Base-by-base conservation (phyloP, 2,797 vertebrate genomes). In the Urosaurus nigricauda region DNA sequence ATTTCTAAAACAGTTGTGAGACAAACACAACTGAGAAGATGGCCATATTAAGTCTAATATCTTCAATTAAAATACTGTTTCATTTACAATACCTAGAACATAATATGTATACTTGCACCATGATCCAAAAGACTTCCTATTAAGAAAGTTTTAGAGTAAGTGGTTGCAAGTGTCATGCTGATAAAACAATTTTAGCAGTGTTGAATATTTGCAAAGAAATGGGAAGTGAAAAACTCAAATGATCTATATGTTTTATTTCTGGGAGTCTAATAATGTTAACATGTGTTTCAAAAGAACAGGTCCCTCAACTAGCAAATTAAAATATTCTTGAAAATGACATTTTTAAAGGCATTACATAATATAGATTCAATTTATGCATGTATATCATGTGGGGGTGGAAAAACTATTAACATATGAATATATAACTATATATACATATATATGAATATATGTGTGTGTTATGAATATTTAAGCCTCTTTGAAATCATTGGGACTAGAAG, bases 341-440 rank as follows among this genome's bases (percentile, higher is more conserved):
- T 86, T 93, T 85, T 24, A n/a, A 87, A 90, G 65, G 3, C 9
- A 68, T 32, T 68, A 29, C 29, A 68, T 32, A 68, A 68, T 32
- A 29, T 5, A 43, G 40, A 26, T 82, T 14, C 29, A 82, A 82
- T 43, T 58, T 65, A 65, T 43, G 80, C 58, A 40, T 40, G 29
- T 13, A 68, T 68, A 68, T 68, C 63, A 86, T 43, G 43, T 51
- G 70, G 70, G 35, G 43, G 84, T 77, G 16, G 1, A 81, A 0
- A 1, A 2, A 14, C 37, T 21, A 9, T 21, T 74, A 88, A n/a
- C n/a, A n/a, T n/a, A n/a, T n/a, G n/a, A n/a, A n/a, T n/a, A n/a
- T n/a, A n/a, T n/a, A n/a, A n/a, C n/a, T 4, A 7, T 47, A 4
- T 47, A 47, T 47, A 47, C 7, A 47, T 47, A 47, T 47, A 47